phyloP scores from a whole-genome alignment of 2,113 vertebrate genomes.

The Triplophysa dalaica region DNA sequence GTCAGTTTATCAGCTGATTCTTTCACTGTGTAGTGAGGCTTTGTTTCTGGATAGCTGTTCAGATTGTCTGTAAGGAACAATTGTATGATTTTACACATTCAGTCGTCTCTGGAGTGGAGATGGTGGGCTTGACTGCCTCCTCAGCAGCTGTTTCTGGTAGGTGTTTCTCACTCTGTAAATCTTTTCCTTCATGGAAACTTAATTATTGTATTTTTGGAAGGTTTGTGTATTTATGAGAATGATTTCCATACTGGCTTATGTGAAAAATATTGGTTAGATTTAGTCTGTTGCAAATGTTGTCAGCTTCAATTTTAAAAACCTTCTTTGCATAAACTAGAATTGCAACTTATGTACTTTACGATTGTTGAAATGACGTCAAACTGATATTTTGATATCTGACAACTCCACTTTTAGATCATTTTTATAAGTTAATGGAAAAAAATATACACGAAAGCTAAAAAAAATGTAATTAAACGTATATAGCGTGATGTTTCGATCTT shows the following conservation, averaged over 20 bases:
- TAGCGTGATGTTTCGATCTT: too few relatives aligned
- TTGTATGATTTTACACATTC: constrained; percentile 32
- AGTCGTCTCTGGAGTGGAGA: constrained; percentile 25
- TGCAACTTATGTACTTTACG: too few relatives aligned
- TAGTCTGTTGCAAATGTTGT: not conserved
- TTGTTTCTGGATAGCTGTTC: constrained; percentile 7
- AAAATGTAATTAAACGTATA: too few relatives aligned
- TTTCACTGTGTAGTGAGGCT: not conserved
- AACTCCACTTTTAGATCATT: too few relatives aligned
- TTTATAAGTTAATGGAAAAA: too few relatives aligned
- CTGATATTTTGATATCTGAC: too few relatives aligned
- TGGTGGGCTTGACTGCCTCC: constrained; percentile 53
- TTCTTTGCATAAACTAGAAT: too few relatives aligned
- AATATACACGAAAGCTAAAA: too few relatives aligned
- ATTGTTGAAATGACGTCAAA: too few relatives aligned
- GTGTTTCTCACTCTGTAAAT: constrained; percentile 39
- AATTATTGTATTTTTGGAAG: not conserved
- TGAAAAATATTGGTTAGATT: not conserved
- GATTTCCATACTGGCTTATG: not conserved
- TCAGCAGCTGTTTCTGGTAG: constrained; percentile 53
- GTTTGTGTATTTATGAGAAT: not conserved
- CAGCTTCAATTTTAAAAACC: too few relatives aligned
- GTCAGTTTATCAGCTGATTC: constrained; percentile 27
- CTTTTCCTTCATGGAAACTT: not conserved
- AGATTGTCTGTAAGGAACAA: constrained; percentile 5